Evolutionary conservation across 2,888 invertebrate genomes (phyloP).

Genomic region (Smittia aterrima): DNA sequence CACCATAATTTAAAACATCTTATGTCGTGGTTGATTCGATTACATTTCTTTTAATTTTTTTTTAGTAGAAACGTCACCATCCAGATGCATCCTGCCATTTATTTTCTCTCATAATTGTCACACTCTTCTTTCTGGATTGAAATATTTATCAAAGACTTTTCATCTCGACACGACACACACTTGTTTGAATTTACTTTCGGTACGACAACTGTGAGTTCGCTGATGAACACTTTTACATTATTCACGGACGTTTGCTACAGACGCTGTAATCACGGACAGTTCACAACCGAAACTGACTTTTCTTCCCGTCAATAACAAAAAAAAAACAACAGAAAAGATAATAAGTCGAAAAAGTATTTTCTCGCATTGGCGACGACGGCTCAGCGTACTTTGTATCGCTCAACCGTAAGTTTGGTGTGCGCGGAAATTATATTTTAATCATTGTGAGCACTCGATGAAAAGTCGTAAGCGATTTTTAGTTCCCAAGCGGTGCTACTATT

Average conservation of each 20-base stretch:
- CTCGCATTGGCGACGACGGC: not conserved
- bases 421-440: not conserved
- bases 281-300: constrained; percentile 32
- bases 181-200: not conserved
- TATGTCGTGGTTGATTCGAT: too few species aligned
- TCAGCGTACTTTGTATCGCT: not conserved
- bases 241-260: not conserved
- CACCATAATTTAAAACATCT: constrained; percentile 35
- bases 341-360: not conserved
- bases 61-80: too few species aligned
- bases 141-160: not conserved
- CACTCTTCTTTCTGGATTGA: too few species aligned
- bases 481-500: not conserved
- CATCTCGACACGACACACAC: too few species aligned
- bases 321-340: constrained; percentile 9
- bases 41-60: not conserved
- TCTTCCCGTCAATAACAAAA: not conserved
- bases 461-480: constrained; percentile 15
- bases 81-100: too few species aligned
- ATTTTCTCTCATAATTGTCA: too few species aligned
- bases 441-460: not conserved
- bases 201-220: not conserved
- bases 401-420: not conserved
- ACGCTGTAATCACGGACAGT: constrained; percentile 19
- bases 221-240: not conserved